These are phyloP conservation scores for Sardinella longiceps DNA, from an alignment of 2,797 vertebrate genomes.

Conservation along the genomic window DNA sequence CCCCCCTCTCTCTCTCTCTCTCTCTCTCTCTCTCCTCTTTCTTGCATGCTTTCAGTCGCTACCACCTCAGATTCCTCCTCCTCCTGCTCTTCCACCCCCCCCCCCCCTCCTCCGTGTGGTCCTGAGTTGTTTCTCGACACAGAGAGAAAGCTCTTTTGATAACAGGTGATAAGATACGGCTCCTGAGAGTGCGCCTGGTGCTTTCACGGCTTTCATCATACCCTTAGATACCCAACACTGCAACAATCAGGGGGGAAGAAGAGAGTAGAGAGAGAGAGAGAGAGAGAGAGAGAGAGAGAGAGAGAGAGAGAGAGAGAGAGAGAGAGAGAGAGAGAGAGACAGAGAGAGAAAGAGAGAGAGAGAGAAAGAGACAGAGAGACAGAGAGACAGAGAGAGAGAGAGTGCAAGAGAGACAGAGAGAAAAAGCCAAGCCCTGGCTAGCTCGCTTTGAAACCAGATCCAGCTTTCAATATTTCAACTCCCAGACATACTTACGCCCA, in stretches of 20 bases:
- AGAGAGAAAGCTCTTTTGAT: constrained; percentile 24
- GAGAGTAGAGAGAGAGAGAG: not conserved
- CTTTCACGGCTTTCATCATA: constrained; percentile 16
- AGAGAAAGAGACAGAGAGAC: not conserved
- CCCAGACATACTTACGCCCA: constrained; percentile 42
- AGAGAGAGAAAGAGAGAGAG: not conserved
- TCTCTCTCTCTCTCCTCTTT: too few relatives aligned
- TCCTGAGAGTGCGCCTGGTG: not conserved
- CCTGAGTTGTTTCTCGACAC: not conserved
- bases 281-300: not conserved
- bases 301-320: not conserved
- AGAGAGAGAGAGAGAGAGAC: not conserved
- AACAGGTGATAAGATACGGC: constrained; percentile 15
- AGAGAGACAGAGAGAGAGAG: not conserved
- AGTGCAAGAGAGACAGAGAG: too few relatives aligned
- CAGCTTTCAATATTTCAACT: constrained; percentile 28
- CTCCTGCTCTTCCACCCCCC: not conserved
- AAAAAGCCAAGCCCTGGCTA: not conserved
- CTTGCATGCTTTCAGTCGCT: not conserved
- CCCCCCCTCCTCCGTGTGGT: not conserved
- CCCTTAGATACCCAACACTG: not conserved
- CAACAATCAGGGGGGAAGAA: not conserved
- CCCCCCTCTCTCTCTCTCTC: not conserved
- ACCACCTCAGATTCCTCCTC: not conserved
- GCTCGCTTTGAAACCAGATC: constrained; percentile 14